A percentile compares a stretch with the other conserved stretches of the same genome.
These are phyloP conservation scores for Drosophila colorata DNA, from an alignment of 2,888 invertebrate species.

Conservation along the genomic window DNA sequence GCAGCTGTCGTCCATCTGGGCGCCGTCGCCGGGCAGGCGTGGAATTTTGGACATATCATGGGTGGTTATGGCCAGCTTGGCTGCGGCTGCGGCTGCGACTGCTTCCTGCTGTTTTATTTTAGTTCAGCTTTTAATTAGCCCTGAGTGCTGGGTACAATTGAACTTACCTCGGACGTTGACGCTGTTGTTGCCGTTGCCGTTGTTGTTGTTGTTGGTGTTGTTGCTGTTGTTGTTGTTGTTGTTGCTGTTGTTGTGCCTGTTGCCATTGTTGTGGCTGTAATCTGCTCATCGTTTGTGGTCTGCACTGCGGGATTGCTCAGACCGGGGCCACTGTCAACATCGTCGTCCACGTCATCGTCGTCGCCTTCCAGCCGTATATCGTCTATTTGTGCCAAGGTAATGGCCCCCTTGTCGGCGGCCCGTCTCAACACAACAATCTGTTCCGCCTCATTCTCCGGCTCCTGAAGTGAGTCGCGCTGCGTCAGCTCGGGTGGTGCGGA, in stretches of 20 bases:
- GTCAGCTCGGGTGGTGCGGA: slow-evolving; percentile 67
- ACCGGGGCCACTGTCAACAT: slow-evolving; percentile 50
- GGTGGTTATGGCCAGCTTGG: slow-evolving; percentile 21
- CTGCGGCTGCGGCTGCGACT: slow-evolving; percentile 11
- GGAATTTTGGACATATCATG: slow-evolving; percentile 84
- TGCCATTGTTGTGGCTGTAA: slow-evolving; percentile 43
- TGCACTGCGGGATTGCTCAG: slow-evolving; percentile 74
- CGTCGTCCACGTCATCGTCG: slow-evolving; percentile 35
- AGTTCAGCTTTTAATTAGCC: slow-evolving; percentile 70
- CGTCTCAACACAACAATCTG: slow-evolving; percentile 64
- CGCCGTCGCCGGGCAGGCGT: slow-evolving; percentile 84
- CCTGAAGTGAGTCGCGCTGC: slow-evolving; percentile 37
- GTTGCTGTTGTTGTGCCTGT: slow-evolving; percentile 13
- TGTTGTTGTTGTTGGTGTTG: slow-evolving; percentile 29
- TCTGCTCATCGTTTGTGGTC: slow-evolving; percentile 70
- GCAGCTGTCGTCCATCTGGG: slow-evolving; percentile 78
- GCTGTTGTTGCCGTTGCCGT: slow-evolving; percentile 15
- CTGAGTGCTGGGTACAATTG: slow-evolving; percentile 63
- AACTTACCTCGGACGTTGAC: slow-evolving; percentile 74
- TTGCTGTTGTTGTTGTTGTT: slow-evolving; percentile 16
- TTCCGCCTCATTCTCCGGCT: slow-evolving; percentile 38
- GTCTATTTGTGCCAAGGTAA: slow-evolving; percentile 76
- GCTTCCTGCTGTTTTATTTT: slow-evolving; percentile 69
- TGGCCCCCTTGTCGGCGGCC: slow-evolving; percentile 61
- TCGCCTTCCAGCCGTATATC: slow-evolving; percentile 63